Base-by-base conservation (phyloP, 2,113 vertebrate species). In the Delphinus delphis region DNA sequence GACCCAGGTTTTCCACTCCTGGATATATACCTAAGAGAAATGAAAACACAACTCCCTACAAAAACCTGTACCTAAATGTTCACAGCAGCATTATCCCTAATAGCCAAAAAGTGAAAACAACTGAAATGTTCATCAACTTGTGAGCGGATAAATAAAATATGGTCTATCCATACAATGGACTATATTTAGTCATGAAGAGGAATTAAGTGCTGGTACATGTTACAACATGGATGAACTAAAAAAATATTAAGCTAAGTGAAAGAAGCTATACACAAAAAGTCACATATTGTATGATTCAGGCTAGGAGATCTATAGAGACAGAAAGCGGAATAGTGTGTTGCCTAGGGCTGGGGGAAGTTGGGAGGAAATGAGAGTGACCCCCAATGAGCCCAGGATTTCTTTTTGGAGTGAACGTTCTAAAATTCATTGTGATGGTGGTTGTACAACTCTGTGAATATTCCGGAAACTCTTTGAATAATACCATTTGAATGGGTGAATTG, bases 301-400 rank as follows among this genome's bases (percentile, higher is more conserved):
- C 70, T 20, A 55, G 18, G 68, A 44, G n/a, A 21, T 21, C 73
- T n/a, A 12, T 0, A 85, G n/a, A 50, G 36, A 26, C 36, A 13
- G 44, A 31, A 65, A 50, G 47, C 13, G n/a, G 68, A 18, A 41
- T 5, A 5, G 9, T 5, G 9, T 36, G 25, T 12, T 10, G 11
- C 10, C 31, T 1, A 1, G 55, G 23, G 44, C 58, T 55, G 58
- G 25, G 36, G 36, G 33, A 4, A 15, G 28, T 2, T 0, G 14
- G 50, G 28, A 53, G 4, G 26, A 20, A 33, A 67, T 5, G 28
- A 21, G n/a, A 21, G 18, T 18, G 60, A 14, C 11, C 41, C 25
- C 23, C 6, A 1, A 13, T 2, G 25, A n/a, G 25, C 28, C 10
- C 1, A 1, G 58, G 5, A 9, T 2, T 38, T 26, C 25, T 67